phyloP scores from a whole-genome alignment of 2,888 invertebrate species.

The Hyalella azteca region DNA sequence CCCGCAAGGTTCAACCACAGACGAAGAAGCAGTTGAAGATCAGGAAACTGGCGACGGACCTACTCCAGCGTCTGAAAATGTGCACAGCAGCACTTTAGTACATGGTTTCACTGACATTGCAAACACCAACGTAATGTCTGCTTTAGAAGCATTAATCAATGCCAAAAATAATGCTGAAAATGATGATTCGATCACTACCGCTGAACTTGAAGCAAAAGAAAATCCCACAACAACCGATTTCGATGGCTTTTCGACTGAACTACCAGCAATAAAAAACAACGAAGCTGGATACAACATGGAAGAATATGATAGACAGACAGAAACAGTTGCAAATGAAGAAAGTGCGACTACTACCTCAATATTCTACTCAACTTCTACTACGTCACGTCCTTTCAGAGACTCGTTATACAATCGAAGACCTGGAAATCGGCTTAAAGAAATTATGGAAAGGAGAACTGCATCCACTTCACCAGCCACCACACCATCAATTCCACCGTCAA shows the following conservation, averaged over 20 bases:
- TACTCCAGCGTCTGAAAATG: too few species aligned
- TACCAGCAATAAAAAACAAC: not conserved
- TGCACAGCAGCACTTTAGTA: too few species aligned
- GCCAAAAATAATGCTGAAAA: not conserved
- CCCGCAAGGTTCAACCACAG: not conserved
- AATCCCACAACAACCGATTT: too few species aligned
- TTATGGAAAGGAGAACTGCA: slow-evolving; percentile 13
- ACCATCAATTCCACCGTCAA: not conserved
- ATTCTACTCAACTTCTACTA: not conserved
- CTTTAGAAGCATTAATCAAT: not conserved
- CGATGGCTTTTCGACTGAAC: not conserved
- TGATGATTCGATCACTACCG: not conserved
- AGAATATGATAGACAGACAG: not conserved
- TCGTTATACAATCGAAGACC: slow-evolving; percentile 9
- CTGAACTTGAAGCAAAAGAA: too few species aligned
- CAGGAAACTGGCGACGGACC: too few species aligned
- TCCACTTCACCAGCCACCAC: not conserved
- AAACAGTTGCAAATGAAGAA: not conserved
- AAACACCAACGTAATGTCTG: not conserved
- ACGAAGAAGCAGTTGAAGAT: too few species aligned
- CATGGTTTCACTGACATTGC: too few species aligned
- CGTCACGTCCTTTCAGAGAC: not conserved
- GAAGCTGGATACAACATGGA: not conserved
- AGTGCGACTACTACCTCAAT: not conserved
- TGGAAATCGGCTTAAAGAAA: slow-evolving; percentile 16